Base-by-base conservation (phyloP, 2,113 vertebrate species). In the Cariama cristata region DNA sequence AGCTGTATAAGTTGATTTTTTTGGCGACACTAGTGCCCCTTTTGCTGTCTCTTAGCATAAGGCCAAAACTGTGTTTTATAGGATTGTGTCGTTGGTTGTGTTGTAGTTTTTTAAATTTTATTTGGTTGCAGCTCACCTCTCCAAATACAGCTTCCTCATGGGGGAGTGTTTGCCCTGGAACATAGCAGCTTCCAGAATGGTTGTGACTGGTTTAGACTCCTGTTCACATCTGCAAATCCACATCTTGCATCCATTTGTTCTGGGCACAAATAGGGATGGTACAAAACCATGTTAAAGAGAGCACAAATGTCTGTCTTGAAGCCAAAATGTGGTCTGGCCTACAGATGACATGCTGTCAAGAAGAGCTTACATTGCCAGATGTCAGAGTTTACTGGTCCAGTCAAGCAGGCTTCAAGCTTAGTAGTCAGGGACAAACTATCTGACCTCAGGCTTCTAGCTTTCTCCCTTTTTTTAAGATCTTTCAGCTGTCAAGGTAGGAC, bases 131-230 rank as follows among this genome's bases (percentile, higher is more conserved):
- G 6, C 8, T 85, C 9, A 63, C 4, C 2, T 42, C 19, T 45
- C 19, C 53, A 52, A 50, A 58, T 26, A 81, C 19, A n/a, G 1
- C 3, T 3, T 83, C 4, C 22, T 77, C 11, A 18, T 67, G 23
- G 18, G 10, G 7, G 3, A 52, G 1, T 38, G 2, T 56, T 69
- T 88, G 19, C 10, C 5, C 17, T 63, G 20, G 19, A 88, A n/a
- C 1, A 13, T 0, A 44, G 15, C 7, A 60, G 5, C 5, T 73
- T 86, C 67, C n/a, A 53, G 19, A 47, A 62, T 4, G 2, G 4
- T 15, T 74, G 12, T 33, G 27, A 68, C 21, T 35, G 33, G 11
- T 58, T 74, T 53, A 92, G 35, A 67, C 4, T 5, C 4, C 3
- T n/a, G 7, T 24, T 64, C 14, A 12, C 11, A 11, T 17, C 44